Conservation (phyloP, 1,140 invertebrate species). For the Lepidurus arcticus region DNA sequence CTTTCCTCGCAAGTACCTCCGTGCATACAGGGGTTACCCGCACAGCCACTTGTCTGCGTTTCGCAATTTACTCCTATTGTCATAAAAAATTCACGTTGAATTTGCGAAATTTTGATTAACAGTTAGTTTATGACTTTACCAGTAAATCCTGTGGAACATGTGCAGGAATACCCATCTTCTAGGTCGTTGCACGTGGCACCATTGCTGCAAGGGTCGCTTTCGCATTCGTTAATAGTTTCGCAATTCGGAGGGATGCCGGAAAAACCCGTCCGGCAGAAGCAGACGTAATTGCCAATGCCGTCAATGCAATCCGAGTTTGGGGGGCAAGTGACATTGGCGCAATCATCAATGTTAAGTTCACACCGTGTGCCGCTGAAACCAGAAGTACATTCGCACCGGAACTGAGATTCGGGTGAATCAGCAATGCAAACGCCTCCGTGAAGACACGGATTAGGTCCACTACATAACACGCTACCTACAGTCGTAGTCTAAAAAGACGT, state of each 20-base stretch:
- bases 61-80: neutral
- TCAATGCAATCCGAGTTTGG: constrained; percentile 40
- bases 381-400: constrained; percentile 44
- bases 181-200: constrained; percentile 70
- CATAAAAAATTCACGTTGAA: too few species aligned
- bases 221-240: constrained; percentile 42
- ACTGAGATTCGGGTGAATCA: constrained; percentile 34
- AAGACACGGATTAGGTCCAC: constrained; percentile 24
- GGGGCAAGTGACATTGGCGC: constrained; percentile 40
- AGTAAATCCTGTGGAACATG: constrained; percentile 62
- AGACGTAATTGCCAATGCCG: constrained; percentile 39
- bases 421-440: constrained; percentile 29
- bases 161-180: constrained; percentile 65
- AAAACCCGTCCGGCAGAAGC: constrained; percentile 39
- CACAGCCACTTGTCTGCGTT: neutral
- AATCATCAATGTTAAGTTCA: constrained; percentile 42
- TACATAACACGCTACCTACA: neutral
- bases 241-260: constrained; percentile 40
- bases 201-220: constrained; percentile 60
- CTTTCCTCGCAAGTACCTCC: constrained; percentile 65
- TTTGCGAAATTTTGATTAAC: too few species aligned
- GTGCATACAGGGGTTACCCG: constrained; percentile 67
- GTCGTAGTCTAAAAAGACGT: neutral
- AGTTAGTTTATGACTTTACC: constrained; percentile 23
- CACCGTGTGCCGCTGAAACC: constrained; percentile 47